These are phyloP conservation scores for Sycophila sp. DNA, from an alignment of 1,140 invertebrate genomes.

Conservation along the genomic window DNA sequence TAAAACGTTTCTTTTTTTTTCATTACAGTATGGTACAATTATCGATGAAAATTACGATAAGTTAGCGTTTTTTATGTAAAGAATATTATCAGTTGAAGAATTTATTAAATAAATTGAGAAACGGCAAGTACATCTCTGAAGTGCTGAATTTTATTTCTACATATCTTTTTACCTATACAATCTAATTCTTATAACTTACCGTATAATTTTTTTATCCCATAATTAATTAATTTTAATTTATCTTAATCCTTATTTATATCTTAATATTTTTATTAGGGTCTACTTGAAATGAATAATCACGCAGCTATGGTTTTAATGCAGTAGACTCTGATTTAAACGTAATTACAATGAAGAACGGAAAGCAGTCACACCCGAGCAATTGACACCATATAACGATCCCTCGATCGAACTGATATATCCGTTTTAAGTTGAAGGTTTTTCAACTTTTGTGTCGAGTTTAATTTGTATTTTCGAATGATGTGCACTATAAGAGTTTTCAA, in stretches of 20 bases:
- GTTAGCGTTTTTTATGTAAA: conserved; percentile 40
- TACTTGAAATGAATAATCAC: not conserved
- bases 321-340: too few species aligned
- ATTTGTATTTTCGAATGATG: conserved; percentile 48
- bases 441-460: conserved; percentile 13
- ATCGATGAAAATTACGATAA: conserved; percentile 38
- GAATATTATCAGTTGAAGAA: conserved; percentile 40
- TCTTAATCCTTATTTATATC: not conserved
- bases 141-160: not conserved
- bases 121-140: conserved; percentile 31
- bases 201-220: too few species aligned
- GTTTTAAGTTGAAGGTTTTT: conserved; percentile 37
- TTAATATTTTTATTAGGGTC: too few species aligned
- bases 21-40: conserved; percentile 38
- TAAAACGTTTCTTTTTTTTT: conserved; percentile 36
- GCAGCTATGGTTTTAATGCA: not conserved
- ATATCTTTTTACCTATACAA: not conserved
- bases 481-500: conserved; percentile 61
- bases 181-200: too few species aligned
- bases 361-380: conserved; percentile 1
- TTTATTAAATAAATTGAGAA: conserved; percentile 41
- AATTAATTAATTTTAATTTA: not conserved
- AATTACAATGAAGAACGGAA: too few species aligned
- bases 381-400: conserved; percentile 39
- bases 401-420: conserved; percentile 43